Base-by-base conservation (phyloP, 2,888 invertebrate species). In the Scotopteryx bipunctaria region DNA sequence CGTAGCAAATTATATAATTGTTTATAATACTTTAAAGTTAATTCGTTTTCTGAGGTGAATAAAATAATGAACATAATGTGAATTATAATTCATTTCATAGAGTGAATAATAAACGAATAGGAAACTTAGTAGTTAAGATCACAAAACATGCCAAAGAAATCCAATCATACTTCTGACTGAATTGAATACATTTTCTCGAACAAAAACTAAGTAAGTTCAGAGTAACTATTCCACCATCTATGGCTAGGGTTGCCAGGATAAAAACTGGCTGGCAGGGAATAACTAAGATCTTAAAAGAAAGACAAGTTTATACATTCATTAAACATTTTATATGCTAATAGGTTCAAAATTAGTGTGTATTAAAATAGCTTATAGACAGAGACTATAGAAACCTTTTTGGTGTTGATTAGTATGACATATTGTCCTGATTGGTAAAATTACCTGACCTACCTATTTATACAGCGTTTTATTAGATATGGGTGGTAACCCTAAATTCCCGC, bases 181-280 rank as follows among this genome's bases (percentile, higher is more conserved):
- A 50, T 50, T 47, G 45, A 38, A 55, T 48, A 55, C 45, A 49
- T 52, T 38, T 51, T 50, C 58, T 38, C 33, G 33, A 53, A 27
- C 54, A 44, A 35, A 44, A 44, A 15, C 17, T 27, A 27, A 32
- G 29, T 38, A 25, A 25, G 25, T 46, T 52, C 50, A 40, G 43
- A 57, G 57, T 52, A 50, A 45, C 51, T 43, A 25, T 53, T 55
- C 36, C 52, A 41, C 49, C 11, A 44, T 36, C 33, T 35, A 23
- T 5, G 8, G 4, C 8, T 35, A 36, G 35, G 44, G 44, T 19
- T 44, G 35, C 35, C 35, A 27, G 5, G 0, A 13, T 8, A 25
- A 15, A 0, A 4, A 15, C 5, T 27, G 27, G 27, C 11, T 11
- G 5, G 9, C 3, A 1, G 0, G 2, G 6, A n/a, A 27, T 2